These are phyloP conservation scores for Muscicapa comitata DNA, from an alignment of 2,797 vertebrate genomes.

Conservation along the genomic window DNA sequence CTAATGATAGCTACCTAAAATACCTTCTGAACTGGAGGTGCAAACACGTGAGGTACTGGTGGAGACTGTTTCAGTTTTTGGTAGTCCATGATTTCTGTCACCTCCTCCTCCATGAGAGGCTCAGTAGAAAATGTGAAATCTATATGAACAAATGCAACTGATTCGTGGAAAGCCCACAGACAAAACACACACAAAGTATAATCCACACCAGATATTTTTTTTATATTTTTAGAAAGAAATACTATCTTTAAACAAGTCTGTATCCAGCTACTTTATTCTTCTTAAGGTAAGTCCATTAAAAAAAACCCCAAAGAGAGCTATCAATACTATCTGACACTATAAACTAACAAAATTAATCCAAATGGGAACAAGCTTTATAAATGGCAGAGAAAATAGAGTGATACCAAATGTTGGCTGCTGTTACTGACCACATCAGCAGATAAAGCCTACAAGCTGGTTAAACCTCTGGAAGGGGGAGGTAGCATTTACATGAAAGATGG, in stretches of 20 bases:
- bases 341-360: neutral
- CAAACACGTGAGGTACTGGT: neutral
- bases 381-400: neutral
- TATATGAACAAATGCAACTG: neutral
- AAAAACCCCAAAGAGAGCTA: neutral
- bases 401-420: neutral
- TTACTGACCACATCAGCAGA: neutral
- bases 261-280: neutral
- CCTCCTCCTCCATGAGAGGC: neutral
- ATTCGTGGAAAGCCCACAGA: neutral
- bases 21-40: neutral
- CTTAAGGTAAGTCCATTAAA: neutral
- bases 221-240: neutral
- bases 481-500: neutral
- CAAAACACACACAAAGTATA: neutral
- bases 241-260: neutral
- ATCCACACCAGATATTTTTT: neutral
- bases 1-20: neutral
- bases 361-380: neutral
- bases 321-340: neutral
- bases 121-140: neutral
- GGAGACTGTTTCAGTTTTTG: neutral
- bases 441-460: neutral
- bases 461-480: neutral
- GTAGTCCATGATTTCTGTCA: neutral